These are phyloP conservation scores for Halcyon smyrnensis DNA, from an alignment of 2,797 vertebrate species.

Conservation along the genomic window DNA sequence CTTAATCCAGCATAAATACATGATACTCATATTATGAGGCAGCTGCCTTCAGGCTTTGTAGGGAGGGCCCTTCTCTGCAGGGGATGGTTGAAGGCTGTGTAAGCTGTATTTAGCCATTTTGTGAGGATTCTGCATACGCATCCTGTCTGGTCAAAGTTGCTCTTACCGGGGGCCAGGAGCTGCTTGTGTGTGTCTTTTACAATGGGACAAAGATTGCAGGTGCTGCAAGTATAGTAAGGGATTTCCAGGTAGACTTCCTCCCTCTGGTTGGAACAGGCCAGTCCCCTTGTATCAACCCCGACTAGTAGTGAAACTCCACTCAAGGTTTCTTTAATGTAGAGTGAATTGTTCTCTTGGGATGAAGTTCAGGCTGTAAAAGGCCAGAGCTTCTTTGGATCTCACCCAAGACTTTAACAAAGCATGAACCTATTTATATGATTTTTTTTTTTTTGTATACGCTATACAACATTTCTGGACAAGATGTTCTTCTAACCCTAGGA, in stretches of 20 bases:
- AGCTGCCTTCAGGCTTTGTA: neutral
- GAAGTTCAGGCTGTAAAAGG: neutral
- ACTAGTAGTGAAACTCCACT: neutral
- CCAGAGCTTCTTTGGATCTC: neutral
- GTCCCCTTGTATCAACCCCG: neutral
- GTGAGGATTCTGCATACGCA: neutral
- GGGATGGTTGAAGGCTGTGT: neutral
- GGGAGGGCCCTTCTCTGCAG: neutral
- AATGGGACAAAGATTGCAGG: neutral
- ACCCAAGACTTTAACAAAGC: conserved; percentile 18
- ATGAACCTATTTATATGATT: conserved; percentile 24
- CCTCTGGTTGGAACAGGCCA: neutral
- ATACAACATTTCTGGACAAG: conserved; percentile 35
- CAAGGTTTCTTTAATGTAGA: neutral
- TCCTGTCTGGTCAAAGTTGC: neutral
- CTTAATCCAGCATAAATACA: neutral
- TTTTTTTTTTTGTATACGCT: neutral
- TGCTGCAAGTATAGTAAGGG: neutral
- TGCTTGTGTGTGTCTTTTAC: neutral
- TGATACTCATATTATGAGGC: neutral
- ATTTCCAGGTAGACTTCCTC: neutral
- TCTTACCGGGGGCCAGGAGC: neutral
- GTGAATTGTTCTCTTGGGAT: neutral
- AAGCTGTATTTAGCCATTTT: neutral
- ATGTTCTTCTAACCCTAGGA: conserved; percentile 20